Base-by-base conservation (phyloP, 2,797 vertebrate genomes). In the Sorex maritimensis region DNA sequence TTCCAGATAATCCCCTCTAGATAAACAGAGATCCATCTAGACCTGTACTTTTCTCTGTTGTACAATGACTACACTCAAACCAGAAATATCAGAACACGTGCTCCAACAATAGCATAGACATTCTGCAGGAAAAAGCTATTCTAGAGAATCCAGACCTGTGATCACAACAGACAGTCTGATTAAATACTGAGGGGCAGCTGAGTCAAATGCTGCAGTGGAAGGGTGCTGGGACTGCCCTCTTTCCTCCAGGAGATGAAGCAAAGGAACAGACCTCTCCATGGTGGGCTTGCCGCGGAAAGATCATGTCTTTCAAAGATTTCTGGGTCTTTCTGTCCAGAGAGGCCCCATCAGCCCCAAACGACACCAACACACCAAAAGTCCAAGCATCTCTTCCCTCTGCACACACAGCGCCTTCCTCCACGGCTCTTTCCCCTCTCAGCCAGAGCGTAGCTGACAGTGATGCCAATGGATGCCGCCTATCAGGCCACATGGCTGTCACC, bases 11-110 rank as follows among this genome's bases (percentile, higher is more conserved):
- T 21, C 30, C 30, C 19, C 30, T 19, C 17, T 21, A 72, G 13
- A 15, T 71, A 46, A 44, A 17, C 12, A 24, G 26, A 38, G 10
- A 44, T 74, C 19, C 9, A 73, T 41, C 71, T 41, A 72, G 23
- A n/a, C 34, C n/a, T 21, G 34, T 34, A 52, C 49, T 52, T 52
- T 5, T 14, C 30, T 55, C 34, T 72, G 19, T 34, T 68, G 49
- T n/a, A 82, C 0, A 80, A 49, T 71, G 34, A 81, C n/a, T 73
- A n/a, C 74, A 85, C 86, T 89, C 52, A 82, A 81, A 80, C n/a
- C 69, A 17, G 72, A 81, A 88, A 30, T 67, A 67, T 26, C 83
- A 82, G 52, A 58, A 75, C 52, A 79, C n/a, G 17, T 21, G 23
- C 13, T 75, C 44, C 6, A 65, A 24, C 17, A 72, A 63, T 14